Conservation (phyloP, 2,888 invertebrate genomes). For the Creontiades dilutus region DNA sequence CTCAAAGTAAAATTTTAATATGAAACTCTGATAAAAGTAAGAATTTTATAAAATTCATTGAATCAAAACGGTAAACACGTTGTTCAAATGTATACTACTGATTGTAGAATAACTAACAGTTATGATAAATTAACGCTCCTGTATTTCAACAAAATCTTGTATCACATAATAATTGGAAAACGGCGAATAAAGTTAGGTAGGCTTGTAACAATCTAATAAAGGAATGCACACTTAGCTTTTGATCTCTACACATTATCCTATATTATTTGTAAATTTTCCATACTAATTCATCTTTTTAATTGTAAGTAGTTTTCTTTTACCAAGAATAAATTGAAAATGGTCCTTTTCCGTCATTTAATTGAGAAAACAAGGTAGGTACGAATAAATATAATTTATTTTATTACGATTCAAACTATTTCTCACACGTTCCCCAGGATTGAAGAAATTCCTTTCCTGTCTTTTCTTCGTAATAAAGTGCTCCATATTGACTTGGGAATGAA, state of each 20-base stretch:
- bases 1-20: not conserved
- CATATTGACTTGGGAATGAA: too few species aligned
- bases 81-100: not conserved
- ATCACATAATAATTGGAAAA: constrained; percentile 44
- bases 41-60: not conserved
- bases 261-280: not conserved
- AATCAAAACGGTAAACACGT: not conserved
- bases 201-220: constrained; percentile 29
- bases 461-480: too few species aligned
- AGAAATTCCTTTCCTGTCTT: too few species aligned
- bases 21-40: not conserved
- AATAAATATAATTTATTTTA: too few species aligned
- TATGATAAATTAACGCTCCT: not conserved
- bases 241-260: constrained; percentile 24
- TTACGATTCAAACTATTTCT: too few species aligned
- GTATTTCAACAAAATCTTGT: not conserved
- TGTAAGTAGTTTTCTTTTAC: constrained; percentile 19
- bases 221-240: constrained; percentile 37
- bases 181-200: constrained; percentile 28
- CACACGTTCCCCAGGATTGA: too few species aligned
- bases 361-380: not conserved
- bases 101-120: not conserved
- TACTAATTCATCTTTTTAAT: not conserved
- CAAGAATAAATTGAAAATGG: constrained; percentile 47
- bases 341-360: constrained; percentile 37